A percentile compares a stretch with the other conserved stretches of the same genome.
Conservation (phyloP, 35 echinoderm and acorn worm genomes). For the Ophiothrix spiculata region DNA sequence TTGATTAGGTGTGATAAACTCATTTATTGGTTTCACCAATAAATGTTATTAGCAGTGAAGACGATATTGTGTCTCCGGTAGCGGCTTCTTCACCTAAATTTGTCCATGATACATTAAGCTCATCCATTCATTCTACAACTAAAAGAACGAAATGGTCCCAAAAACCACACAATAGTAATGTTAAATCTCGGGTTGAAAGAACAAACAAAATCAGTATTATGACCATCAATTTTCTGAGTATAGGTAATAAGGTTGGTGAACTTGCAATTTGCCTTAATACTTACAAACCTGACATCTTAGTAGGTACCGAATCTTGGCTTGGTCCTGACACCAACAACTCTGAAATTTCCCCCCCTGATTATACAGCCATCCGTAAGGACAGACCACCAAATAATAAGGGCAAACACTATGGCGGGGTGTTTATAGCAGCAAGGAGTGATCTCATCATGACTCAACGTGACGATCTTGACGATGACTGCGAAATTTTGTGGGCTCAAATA, state of each 20-base stretch:
- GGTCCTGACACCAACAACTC: neutral
- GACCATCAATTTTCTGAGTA: neutral
- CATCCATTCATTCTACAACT: too few relatives aligned
- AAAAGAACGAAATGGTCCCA: too few relatives aligned
- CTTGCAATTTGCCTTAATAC: neutral
- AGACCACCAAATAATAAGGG: neutral
- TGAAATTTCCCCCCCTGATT: conserved; percentile 13
- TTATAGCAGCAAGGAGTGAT: conserved; percentile 3
- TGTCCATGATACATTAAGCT: too few relatives aligned
- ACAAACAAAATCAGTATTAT: neutral
- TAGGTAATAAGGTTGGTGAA: neutral
- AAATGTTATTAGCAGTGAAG: too few relatives aligned
- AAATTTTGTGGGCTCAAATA: conserved; percentile 14
- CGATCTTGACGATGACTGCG: conserved; percentile 1
- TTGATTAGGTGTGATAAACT: too few relatives aligned
- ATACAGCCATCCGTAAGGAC: conserved; percentile 13
- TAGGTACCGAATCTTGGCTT: conserved; percentile 3
- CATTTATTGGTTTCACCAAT: too few relatives aligned
- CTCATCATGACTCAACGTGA: neutral
- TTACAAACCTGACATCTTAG: neutral
- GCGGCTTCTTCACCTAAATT: too few relatives aligned
- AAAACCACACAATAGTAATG: too few relatives aligned
- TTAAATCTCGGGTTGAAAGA: too few relatives aligned
- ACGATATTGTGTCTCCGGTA: too few relatives aligned
- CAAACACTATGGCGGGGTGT: conserved; percentile 13